These are phyloP conservation scores for Trypoxylus dichotomus DNA, from an alignment of 1,140 invertebrate species.

Conservation along the genomic window DNA sequence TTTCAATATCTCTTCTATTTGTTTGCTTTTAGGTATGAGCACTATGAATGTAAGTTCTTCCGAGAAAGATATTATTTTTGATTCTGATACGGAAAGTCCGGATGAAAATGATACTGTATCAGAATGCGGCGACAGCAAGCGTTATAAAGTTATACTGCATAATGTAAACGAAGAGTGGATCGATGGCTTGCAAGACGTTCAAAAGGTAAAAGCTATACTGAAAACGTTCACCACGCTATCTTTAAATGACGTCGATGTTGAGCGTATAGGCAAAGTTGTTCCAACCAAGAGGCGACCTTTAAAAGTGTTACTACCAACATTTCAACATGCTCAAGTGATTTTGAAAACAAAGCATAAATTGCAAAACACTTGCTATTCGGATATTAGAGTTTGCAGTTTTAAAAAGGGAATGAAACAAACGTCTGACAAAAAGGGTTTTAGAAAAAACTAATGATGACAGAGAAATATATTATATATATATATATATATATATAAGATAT, in stretches of 20 bases:
- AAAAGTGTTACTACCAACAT: background rate
- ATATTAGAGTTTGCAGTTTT: background rate
- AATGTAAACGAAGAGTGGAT: constrained; percentile 6
- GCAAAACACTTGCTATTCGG: background rate
- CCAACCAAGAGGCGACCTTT: background rate
- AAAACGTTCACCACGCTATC: background rate
- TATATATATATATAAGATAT: background rate
- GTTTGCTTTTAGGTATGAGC: background rate
- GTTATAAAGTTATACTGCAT: constrained; percentile 9
- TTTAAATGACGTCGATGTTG: background rate
- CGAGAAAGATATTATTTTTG: background rate
- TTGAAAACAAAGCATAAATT: background rate
- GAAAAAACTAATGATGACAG: background rate
- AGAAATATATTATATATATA: background rate
- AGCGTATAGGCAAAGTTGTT: background rate
- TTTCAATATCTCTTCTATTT: too few species aligned
- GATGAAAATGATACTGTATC: background rate
- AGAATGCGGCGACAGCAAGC: background rate
- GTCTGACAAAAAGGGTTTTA: background rate
- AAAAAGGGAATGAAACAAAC: background rate
- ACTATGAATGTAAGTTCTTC: background rate
- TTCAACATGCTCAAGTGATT: background rate
- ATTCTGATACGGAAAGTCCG: background rate
- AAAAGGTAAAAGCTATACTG: background rate
- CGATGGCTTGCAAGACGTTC: background rate